Base-by-base conservation (phyloP, 2,888 invertebrate genomes). In the Mesorhabditis sp. region DNA sequence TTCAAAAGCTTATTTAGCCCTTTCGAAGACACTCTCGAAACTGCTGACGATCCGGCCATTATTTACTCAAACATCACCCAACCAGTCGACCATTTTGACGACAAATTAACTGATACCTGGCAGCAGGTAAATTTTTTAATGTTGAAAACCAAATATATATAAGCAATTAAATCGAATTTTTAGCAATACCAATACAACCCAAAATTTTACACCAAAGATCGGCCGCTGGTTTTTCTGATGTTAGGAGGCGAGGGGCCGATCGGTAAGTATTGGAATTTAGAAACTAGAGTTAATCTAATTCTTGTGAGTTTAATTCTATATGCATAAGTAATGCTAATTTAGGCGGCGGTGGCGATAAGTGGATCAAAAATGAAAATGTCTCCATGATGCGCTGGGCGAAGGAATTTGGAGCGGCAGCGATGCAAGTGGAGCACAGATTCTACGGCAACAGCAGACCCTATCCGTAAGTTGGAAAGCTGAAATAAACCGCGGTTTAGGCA, bases 351-450 rank as follows among this genome's bases (percentile, higher is more conserved):
- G 75, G 74, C n/a, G 74, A 76, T 44, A 77, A 77, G 69, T 77
- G 77, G 77, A 74, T 77, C 10, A 68, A 71, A 15, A 72, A 73
- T 65, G 77, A 77, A 61, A 70, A 68, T 28, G 70, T 73, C 6
- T 70, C 75, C 7, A 77, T 77, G 77, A 77, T 77, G 77, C 62
- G 45, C n/a, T 77, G 75, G 74, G 77, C 72, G 1, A 67, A 69
- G 4, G 75, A 77, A 58, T 76, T 73, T 50, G 66, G 68, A 67
- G 75, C 77, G 10, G 77, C 71, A 45, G 77, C 74, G 5, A 75
- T 77, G 64, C 77, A 77, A 73, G 71, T 76, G 4, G 77, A 77
- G 66, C 77, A 77, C 62, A 41, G 77, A 10, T 77, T 77, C 68
- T 77, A 77, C 61, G 77, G 77, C 62, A 70, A 72, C 4, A 74